Evolutionary conservation across 2,888 invertebrate species (phyloP).

Genomic region (Pristionchus mayeri): DNA sequence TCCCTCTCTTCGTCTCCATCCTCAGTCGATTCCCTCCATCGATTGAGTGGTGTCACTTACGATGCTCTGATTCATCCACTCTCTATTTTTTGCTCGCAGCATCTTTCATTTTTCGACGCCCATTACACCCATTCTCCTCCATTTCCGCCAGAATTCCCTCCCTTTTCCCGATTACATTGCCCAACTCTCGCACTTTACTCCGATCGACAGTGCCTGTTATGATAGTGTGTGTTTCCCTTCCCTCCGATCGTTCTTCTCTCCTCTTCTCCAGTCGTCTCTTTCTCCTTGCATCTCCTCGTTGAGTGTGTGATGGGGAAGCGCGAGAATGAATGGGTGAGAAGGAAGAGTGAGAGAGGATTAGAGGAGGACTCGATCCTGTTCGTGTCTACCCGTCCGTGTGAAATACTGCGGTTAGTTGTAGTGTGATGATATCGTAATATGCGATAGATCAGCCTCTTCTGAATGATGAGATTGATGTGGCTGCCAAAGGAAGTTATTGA

Average conservation of each 20-base stretch:
- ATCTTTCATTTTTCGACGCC: too few species aligned
- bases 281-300: not conserved
- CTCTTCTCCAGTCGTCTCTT: not conserved
- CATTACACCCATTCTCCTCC: not conserved
- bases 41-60: constrained; percentile 9
- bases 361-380: constrained; percentile 18
- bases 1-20: not conserved
- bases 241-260: not conserved
- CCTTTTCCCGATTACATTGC: not conserved
- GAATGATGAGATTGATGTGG: too few species aligned
- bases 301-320: not conserved
- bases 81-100: too few species aligned
- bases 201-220: not conserved
- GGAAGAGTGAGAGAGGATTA: not conserved
- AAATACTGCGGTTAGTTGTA: too few species aligned
- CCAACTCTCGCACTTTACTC: not conserved
- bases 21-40: not conserved
- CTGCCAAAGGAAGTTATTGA: too few species aligned
- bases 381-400: not conserved
- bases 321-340: constrained; percentile 23
- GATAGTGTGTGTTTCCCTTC: not conserved
- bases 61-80: not conserved
- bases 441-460: too few species aligned
- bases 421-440: too few species aligned
- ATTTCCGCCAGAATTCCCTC: not conserved